Percentiles rank a stretch among this genome's conserved stretches.
phyloP scores from a whole-genome alignment of 92 coral and sea anemone genomes.

The Bergia puertoricense region DNA sequence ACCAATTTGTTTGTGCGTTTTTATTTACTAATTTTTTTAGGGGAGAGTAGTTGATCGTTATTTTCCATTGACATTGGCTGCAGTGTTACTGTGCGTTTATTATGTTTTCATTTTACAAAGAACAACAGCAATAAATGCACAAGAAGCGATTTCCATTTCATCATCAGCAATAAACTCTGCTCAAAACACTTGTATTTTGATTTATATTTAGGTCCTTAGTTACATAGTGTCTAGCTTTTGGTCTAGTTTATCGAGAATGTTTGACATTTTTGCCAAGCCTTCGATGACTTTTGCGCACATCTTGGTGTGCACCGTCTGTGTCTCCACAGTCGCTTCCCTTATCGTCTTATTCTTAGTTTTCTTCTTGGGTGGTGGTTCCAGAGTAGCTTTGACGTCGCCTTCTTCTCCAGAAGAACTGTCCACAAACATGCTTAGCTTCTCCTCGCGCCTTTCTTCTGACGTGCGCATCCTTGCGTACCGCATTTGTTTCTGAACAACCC shows the following conservation, averaged over 20 bases:
- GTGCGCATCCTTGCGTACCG: constrained; percentile 5
- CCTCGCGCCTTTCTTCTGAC: not conserved
- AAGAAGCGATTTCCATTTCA: constrained; percentile 8
- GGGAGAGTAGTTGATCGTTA: not conserved
- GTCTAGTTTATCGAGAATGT: no score
- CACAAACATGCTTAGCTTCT: constrained; percentile 6
- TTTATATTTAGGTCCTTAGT: not conserved
- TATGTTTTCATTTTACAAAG: constrained; percentile 2
- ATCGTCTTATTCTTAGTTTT: constrained; percentile 1
- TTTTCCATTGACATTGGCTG: constrained; percentile 3
- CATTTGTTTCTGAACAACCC: not conserved
- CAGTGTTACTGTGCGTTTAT: not conserved
- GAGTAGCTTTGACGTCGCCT: not conserved
- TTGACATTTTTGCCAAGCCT: not conserved
- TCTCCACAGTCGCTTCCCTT: not conserved
- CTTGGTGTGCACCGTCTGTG: not conserved
- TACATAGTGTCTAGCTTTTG: not conserved
- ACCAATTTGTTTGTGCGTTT: not conserved
- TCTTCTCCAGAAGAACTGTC: constrained; percentile 5
- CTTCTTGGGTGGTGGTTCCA: constrained; percentile 9
- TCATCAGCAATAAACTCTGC: not conserved
- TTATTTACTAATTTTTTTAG: not conserved
- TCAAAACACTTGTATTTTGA: constrained; percentile 6
- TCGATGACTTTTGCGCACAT: not conserved
- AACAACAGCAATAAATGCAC: not conserved